Evolutionary conservation across 2,113 vertebrate species (phyloP).

Genomic region (Phyllostomus hastatus): DNA sequence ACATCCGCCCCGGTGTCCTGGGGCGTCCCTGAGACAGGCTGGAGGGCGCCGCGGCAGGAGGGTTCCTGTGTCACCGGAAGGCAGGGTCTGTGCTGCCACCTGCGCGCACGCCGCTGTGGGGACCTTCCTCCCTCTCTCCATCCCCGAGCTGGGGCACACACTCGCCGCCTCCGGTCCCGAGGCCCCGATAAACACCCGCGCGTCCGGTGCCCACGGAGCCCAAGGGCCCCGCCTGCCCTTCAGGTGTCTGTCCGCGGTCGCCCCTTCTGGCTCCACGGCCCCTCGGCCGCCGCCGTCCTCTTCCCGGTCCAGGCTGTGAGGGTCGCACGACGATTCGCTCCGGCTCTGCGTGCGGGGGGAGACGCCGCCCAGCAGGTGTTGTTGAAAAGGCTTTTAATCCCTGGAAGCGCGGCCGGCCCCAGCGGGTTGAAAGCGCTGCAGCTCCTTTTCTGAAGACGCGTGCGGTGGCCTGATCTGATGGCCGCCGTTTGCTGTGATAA

Average conservation of each 20-base stretch:
- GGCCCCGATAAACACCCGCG: too few species aligned
- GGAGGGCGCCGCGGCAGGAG: accelerated
- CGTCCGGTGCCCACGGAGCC: too few species aligned
- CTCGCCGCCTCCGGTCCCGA: too few species aligned
- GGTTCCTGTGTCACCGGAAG: neutral
- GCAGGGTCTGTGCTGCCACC: neutral
- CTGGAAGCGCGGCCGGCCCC: slow-evolving; percentile 19
- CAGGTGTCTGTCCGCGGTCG: too few species aligned
- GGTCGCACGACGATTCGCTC: neutral
- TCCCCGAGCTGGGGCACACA: neutral
- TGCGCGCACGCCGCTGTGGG: neutral
- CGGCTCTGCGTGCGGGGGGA: neutral
- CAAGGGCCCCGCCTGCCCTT: too few species aligned
- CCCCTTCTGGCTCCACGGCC: too few species aligned
- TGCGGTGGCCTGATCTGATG: neutral
- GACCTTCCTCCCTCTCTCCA: neutral
- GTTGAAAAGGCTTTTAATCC: slow-evolving; percentile 70
- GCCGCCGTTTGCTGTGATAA: neutral
- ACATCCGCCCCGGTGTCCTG: accelerated
- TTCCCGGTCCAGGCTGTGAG: neutral
- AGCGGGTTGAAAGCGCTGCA: neutral
- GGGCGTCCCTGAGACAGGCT: too few species aligned
- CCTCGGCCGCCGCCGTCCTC: neutral
- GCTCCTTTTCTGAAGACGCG: neutral
- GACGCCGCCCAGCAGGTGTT: neutral